These are phyloP conservation scores for Valencia hispanica DNA, from an alignment of 2,797 vertebrate species.

Conservation along the genomic window DNA sequence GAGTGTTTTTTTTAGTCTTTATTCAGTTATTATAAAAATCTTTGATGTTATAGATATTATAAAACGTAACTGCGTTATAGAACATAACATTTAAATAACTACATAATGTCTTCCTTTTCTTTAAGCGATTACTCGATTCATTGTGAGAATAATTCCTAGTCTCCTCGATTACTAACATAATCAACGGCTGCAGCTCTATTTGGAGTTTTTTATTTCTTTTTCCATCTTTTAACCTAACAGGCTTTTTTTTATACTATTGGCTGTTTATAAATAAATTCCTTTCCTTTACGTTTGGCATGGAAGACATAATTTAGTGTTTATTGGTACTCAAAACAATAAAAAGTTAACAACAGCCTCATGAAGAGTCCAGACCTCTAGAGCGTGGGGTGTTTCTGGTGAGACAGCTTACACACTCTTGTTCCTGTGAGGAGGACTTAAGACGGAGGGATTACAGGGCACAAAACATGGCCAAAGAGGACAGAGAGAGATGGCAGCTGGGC, in stretches of 20 bases:
- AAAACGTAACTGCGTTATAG: too few relatives aligned
- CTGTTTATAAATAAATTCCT: not conserved
- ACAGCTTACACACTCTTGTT: constrained; percentile 49
- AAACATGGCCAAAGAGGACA: constrained; percentile 48
- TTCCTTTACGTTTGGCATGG: not conserved
- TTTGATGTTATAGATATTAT: too few relatives aligned
- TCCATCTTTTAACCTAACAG: not conserved
- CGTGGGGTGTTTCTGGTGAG: constrained; percentile 35
- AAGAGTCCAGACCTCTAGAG: constrained; percentile 20
- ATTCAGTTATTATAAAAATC: too few relatives aligned
- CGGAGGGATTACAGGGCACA: constrained; percentile 53
- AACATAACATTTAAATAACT: too few relatives aligned
- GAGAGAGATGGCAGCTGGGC: constrained; percentile 55
- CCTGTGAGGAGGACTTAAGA: constrained; percentile 46
- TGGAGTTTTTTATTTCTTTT: too few relatives aligned
- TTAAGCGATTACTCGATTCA: too few relatives aligned
- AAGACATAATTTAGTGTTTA: not conserved
- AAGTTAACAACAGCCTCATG: constrained; percentile 8
- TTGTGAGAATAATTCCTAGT: too few relatives aligned
- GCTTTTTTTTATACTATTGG: not conserved
- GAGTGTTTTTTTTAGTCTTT: too few relatives aligned
- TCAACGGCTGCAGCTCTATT: too few relatives aligned
- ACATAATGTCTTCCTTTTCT: too few relatives aligned
- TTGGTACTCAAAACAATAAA: not conserved
- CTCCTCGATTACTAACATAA: too few relatives aligned